Base-by-base conservation (phyloP, 2,888 invertebrate species). In the Philereme vetulata region DNA sequence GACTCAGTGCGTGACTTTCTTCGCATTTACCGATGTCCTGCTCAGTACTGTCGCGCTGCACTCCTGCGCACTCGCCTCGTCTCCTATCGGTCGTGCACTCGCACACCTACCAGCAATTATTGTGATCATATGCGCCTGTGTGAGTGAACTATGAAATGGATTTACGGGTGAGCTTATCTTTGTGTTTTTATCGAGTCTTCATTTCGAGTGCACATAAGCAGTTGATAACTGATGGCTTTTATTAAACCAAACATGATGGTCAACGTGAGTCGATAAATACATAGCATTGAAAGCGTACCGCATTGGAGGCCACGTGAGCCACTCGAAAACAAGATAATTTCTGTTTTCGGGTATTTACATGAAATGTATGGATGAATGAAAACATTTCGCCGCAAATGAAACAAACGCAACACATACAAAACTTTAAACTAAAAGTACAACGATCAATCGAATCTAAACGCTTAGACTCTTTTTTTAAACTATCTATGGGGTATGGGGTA, bases 81-180 rank as follows among this genome's bases (percentile, higher is more conserved):
- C 62, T 58, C 54, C 65, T 65, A 60, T 63, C 56, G 47, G 60
- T 56, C 65, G 58, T 53, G 62, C 67, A 47, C 66, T 70, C 50
- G 61, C 52, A 51, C 64, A 64, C 64, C 71, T 45, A 57, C 53
- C 45, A 59, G 53, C 63, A 61, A 63, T 51, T 56, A 62, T 65
- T 72, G 75, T 78, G 77, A 72, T 76, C 35, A 55, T n/a, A 68
- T 71, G 80, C 82, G 76, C 53, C 62, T 76, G 72, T 79, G 78
- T 73, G 60, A 74, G 77, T 83, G 81, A 65, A 61, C 60, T 60
- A 84, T 85, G 80, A 78, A 66, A 88, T 88, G 86, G 83, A 89
- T 83, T 75, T 87, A 67, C 79, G 77, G 85, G 88, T 88, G 68
- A 86, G 88, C 50, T 57, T 58, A 57, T 66, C 56, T 43, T 21